A percentile compares a stretch with the other conserved stretches of the same genome.
Evolutionary conservation across 2,113 vertebrate species (phyloP).

Genomic region (Prionailurus viverrinus): DNA sequence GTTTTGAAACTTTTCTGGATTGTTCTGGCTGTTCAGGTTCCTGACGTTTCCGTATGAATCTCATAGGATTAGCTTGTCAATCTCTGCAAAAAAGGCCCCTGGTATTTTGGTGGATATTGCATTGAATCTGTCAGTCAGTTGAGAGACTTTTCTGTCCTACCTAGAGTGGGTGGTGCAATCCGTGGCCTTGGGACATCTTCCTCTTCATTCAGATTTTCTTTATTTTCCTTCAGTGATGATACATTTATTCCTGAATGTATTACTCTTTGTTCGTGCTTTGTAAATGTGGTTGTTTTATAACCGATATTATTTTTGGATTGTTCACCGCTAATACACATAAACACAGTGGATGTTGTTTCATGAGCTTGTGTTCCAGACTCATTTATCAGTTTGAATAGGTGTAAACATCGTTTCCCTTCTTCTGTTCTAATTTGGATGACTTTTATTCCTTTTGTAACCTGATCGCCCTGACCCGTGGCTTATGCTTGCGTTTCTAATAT

Average conservation of each 20-base stretch:
- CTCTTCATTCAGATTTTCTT: no score
- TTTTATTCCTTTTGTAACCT: neutral
- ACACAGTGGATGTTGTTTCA: no score
- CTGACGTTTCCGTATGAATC: neutral
- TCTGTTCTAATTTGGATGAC: neutral
- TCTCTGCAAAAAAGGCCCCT: neutral
- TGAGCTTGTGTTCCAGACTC: no score
- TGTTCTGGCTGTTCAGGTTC: neutral
- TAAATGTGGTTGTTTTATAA: no score
- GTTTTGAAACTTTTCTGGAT: neutral
- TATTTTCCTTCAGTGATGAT: no score
- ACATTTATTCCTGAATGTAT: no score
- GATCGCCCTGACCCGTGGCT: neutral
- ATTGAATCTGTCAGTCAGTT: neutral
- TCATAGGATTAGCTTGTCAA: neutral
- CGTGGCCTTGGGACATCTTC: accelerated
- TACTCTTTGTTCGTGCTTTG: no score
- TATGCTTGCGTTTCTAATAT: neutral
- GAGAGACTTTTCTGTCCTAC: no score
- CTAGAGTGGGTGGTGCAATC: no score
- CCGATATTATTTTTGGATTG: no score
- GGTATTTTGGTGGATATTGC: neutral
- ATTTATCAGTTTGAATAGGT: no score
- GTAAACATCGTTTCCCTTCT: neutral
- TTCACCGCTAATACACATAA: no score